Conservation (phyloP, 2,888 invertebrate species). For the Horisme vitalbata region DNA sequence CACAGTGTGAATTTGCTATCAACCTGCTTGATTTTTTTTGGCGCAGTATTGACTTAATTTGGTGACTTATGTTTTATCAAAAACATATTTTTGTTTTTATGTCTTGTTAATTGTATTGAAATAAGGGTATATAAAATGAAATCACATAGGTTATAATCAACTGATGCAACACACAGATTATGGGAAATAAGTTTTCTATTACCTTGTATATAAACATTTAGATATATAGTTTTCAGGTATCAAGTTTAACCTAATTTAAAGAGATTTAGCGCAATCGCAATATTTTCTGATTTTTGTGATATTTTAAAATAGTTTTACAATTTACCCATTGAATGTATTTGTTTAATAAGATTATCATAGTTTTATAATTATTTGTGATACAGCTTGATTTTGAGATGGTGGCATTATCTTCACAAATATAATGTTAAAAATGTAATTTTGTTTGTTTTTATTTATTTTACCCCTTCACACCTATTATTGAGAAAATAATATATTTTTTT, state of each 20-base stretch:
- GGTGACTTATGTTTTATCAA: no score
- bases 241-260: not conserved
- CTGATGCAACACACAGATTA: conserved; percentile 7
- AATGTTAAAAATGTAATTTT: conserved; percentile 64
- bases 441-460: conserved; percentile 30
- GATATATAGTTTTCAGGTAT: not conserved
- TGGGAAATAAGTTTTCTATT: conserved; percentile 11
- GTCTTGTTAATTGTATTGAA: not conserved
- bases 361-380: no score
- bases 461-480: no score
- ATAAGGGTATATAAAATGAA: no score
- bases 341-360: no score
- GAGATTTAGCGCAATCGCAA: no score
- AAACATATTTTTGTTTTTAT: not conserved
- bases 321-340: not conserved
- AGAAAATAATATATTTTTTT: no score
- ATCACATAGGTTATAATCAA: no score
- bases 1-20: conserved; percentile 10
- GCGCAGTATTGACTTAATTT: no score
- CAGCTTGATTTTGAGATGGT: conserved; percentile 42
- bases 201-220: not conserved
- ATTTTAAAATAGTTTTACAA: no score
- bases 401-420: conserved; percentile 75
- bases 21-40: not conserved
- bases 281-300: no score